Evolutionary conservation across 2,797 vertebrate genomes (phyloP), one percentile per base, ranked within the genome.

Genomic region (Cheirogaleus major): DNA sequence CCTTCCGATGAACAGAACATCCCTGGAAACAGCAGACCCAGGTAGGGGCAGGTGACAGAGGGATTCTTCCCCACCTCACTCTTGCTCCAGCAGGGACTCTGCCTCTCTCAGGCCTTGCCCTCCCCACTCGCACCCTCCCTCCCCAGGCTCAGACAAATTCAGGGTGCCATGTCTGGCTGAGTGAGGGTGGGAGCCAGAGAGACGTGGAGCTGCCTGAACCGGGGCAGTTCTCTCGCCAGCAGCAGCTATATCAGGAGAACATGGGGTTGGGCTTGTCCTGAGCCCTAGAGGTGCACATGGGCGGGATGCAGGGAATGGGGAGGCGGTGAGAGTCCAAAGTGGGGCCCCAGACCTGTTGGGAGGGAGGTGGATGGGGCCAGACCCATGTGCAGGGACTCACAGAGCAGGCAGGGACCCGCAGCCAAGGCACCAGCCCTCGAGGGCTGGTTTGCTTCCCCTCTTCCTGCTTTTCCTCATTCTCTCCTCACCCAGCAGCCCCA

Each of bases 1-100:
- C 99, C 99, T 95, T 98, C 97, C 0, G 98, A 97, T 23, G 99
- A 99, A 97, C 99, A 99, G 83, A 99, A 99, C 99, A 99, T 99
- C 61, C 99, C 99, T 99, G 86, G 11, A 97, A 93, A 0, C 2
- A 95, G 4, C 9, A 95, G 61, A 87, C 41, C 78, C 23, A 92
- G 10, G 25, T 4, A n/a, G 43, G 43, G 20, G 5, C 17, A 38
- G 52, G 27, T 27, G 70, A 52, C n/a, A 78, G 35, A 63, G 14
- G n/a, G 25, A 35, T 23, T 27, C 30, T 5, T 23, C 59, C 52
- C 6, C 12, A 22, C 13, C 32, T 23, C 13, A 25, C 48, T 17
- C 38, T 2, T 59, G 32, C 41, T 70, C 50, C 8, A 20, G 32
- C 67, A 38, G n/a, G n/a, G 1, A 5, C 17, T 5, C 32, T 5